Evolutionary conservation across 1,140 invertebrate genomes (phyloP).

Genomic region (Zaprionus inermis): DNA sequence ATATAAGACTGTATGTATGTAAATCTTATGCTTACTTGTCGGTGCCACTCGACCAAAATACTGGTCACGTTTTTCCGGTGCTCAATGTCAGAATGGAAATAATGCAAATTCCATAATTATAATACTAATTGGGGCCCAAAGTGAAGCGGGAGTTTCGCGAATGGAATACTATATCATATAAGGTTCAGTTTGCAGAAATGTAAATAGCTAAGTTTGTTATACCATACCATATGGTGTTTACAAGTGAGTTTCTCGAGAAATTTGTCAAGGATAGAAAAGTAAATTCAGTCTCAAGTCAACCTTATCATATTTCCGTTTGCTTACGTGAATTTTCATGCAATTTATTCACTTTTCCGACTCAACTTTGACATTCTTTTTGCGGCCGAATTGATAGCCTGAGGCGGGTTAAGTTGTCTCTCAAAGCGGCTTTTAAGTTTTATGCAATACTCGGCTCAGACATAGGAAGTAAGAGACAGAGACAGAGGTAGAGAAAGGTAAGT

Average conservation of each 20-base stretch:
- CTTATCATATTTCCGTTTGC: not conserved
- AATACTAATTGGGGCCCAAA: not conserved
- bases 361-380: slow-evolving; percentile 59
- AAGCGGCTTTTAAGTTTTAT: slow-evolving; percentile 47
- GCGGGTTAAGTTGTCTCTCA: not conserved
- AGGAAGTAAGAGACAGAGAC: slow-evolving; percentile 9
- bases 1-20: not conserved
- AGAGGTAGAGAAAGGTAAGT: not conserved
- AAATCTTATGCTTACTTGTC: not conserved
- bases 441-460: slow-evolving; percentile 42
- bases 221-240: not conserved
- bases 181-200: slow-evolving; percentile 9
- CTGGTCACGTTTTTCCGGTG: slow-evolving; percentile 11
- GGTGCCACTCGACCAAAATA: not conserved
- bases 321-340: slow-evolving; percentile 20
- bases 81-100: slow-evolving; percentile 11
- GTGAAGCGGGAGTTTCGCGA: slow-evolving; percentile 1
- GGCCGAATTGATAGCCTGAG: slow-evolving; percentile 45
- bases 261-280: not conserved
- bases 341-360: slow-evolving; percentile 20
- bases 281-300: not conserved
- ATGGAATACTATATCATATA: not conserved
- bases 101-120: slow-evolving; percentile 8
- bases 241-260: not conserved
- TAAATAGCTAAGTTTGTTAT: not conserved